Evolutionary conservation across 37 sponge, comb jelly and placozoan species (phyloP), one percentile per base, ranked within the genome.

Genomic region (Ianthella basta): DNA sequence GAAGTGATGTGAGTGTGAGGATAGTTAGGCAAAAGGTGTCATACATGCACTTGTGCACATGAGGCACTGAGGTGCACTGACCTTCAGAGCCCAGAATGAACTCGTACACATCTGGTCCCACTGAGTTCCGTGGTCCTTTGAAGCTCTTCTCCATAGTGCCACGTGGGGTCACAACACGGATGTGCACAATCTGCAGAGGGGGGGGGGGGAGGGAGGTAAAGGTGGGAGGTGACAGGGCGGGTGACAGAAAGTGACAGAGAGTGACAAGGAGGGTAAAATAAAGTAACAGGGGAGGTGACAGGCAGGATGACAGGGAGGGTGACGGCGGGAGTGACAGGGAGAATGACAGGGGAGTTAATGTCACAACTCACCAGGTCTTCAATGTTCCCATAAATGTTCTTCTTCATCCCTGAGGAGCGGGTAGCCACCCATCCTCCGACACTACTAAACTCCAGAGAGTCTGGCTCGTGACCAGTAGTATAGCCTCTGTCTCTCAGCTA

Each of bases 41-140:
- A n/a, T n/a, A n/a, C n/a, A n/a, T n/a, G n/a, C n/a, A n/a, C n/a
- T 24, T 32, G 14, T 32, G 78, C 29, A 29, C 8, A 13, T 63
- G 65, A 63, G 24, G 65, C 24, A 63, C 65, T 29, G 65, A 63
- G 24, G 65, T 13, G 10, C 2, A 18, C 24, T 18, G 80, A 88
- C 95, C 98, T 88, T 97, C 98, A 23, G 98, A 97, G 19, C 98
- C 98, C 74, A 97, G 84, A n/a, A 97, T 97, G 24, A 97, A 85
- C 67, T 97, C 91, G 15, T 97, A 96, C 24, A 97, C 83, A 80
- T 97, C 98, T 20, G 98, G 98, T 55, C 98, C 98, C 59, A 94
- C 73, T 14, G 96, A 95, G 41, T 93, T 95, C 19, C 98, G 65
- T 21, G 98, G 98, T 13, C 97, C 98, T 86, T 95, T 85, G 32